phyloP scores from a whole-genome alignment of 2,113 vertebrate species.

The Octodon degus region DNA sequence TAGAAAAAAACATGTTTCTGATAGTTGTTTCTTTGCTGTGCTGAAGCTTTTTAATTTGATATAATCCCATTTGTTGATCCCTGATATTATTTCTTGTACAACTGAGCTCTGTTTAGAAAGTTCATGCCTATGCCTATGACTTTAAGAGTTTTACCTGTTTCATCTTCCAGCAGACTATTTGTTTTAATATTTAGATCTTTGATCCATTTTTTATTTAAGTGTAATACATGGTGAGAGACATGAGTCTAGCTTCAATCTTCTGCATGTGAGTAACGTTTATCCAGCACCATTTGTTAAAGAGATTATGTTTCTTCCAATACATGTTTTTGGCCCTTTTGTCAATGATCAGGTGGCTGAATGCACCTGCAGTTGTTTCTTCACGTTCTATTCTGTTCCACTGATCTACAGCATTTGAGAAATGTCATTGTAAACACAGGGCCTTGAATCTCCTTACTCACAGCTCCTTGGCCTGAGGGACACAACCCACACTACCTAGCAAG shows the following conservation, averaged over 20 bases:
- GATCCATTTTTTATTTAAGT: not conserved
- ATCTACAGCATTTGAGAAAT: not conserved
- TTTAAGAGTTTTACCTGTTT: not conserved
- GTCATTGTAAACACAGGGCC: not conserved
- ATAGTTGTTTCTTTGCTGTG: not conserved
- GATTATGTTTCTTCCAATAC: not conserved
- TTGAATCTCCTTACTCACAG: not conserved
- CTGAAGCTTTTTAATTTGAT: not conserved
- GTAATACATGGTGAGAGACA: not conserved
- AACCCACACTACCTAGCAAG: not conserved
- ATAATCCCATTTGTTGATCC: not conserved
- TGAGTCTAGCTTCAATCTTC: not conserved
- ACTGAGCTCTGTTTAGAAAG: not conserved
- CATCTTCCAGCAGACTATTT: not conserved
- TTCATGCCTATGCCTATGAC: not conserved
- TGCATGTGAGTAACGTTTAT: not conserved
- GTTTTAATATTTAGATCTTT: not conserved
- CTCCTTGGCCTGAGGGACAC: not conserved
- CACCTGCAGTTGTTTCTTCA: not conserved
- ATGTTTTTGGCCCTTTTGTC: not conserved
- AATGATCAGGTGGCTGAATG: not conserved
- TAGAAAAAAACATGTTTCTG: not conserved
- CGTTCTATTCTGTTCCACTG: not conserved
- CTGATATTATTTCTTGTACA: not conserved
- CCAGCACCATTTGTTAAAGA: not conserved